Base-by-base conservation (phyloP, 2,113 vertebrate species). In the Lethenteron camtschaticum region DNA sequence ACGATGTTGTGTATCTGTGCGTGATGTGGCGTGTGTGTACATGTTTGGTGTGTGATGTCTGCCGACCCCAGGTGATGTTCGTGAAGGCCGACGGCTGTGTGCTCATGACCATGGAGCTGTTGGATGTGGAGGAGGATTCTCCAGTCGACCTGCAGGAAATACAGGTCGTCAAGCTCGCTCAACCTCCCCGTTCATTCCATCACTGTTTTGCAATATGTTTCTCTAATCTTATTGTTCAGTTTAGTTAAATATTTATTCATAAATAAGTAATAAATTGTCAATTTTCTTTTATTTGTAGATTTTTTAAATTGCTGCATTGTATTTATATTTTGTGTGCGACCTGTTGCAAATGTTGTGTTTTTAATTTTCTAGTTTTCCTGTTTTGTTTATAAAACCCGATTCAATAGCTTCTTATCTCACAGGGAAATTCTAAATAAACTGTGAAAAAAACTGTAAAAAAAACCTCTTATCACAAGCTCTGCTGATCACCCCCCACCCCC, bases 101-200 rank as follows among this genome's bases (percentile, higher is more conserved):
- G 71, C 87, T 92, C 9, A 85, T 99, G 87, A 89, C 89, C 55
- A 82, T 99, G 1, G 94, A 99, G 78, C 83, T 99, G 20, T 81
- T 96, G 76, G 94, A 99, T 80, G 96, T 91, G 0, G 94, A 99
- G 75, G 94, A 99, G 77, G 88, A 87, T 0, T 91, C 96, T 76
- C 85, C 85, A 0, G 94, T 96, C 57, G 92, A 99, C 75, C 89
- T 90, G 0, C 79, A 89, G 71, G 94, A 99, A 72, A 85, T 96
- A 14, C 90, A 96, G 87, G 89, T 91, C 78, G 71, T 63, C 59
- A 9, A 8, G 24, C 9, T 16, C n/a, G 63, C 20, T 14, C 20
- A 66, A n/a, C 20, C 20, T 66, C 60, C 14, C 20, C 20, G 60
- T n/a, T 10, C 9, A 66, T 14, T 66, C 14, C 10, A n/a, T 66